phyloP scores from a whole-genome alignment of 1,140 invertebrate genomes.

The Drusus annulatus region DNA sequence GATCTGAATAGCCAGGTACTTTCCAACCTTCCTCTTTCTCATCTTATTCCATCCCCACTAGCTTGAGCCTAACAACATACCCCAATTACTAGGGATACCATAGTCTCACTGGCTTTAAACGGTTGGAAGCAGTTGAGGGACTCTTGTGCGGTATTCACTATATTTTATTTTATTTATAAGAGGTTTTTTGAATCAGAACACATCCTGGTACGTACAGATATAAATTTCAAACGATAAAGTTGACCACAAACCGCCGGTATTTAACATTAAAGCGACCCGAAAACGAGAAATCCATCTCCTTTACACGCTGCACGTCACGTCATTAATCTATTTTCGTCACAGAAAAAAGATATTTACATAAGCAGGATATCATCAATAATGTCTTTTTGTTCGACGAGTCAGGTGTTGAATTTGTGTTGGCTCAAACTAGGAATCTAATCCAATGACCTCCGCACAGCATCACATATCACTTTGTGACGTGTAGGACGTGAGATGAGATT shows the following conservation, averaged over 20 bases:
- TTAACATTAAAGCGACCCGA: background rate
- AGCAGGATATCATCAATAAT: slow-evolving; percentile 44
- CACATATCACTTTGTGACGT: too few relatives aligned
- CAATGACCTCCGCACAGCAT: slow-evolving; percentile 7
- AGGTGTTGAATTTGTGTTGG: slow-evolving; percentile 34
- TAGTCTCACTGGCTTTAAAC: too few relatives aligned
- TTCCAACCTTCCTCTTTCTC: too few relatives aligned
- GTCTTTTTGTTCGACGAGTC: slow-evolving; percentile 27
- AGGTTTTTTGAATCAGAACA: too few relatives aligned
- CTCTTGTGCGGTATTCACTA: too few relatives aligned
- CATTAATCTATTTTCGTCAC: slow-evolving; percentile 36
- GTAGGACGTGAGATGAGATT: too few relatives aligned
- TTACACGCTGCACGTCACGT: slow-evolving; percentile 7
- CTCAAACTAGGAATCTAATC: slow-evolving; percentile 30
- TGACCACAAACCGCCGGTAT: background rate
- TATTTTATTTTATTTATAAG: too few relatives aligned
- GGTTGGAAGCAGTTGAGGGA: too few relatives aligned
- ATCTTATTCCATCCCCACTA: too few relatives aligned
- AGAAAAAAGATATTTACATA: slow-evolving; percentile 42
- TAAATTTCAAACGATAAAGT: background rate
- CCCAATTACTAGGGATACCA: too few relatives aligned
- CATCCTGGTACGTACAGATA: background rate
- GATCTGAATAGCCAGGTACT: too few relatives aligned
- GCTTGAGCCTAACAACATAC: too few relatives aligned
- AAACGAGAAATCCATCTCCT: slow-evolving; percentile 24